phyloP scores from a whole-genome alignment of 2,888 invertebrate genomes.

The Allophyes oxyacanthae region DNA sequence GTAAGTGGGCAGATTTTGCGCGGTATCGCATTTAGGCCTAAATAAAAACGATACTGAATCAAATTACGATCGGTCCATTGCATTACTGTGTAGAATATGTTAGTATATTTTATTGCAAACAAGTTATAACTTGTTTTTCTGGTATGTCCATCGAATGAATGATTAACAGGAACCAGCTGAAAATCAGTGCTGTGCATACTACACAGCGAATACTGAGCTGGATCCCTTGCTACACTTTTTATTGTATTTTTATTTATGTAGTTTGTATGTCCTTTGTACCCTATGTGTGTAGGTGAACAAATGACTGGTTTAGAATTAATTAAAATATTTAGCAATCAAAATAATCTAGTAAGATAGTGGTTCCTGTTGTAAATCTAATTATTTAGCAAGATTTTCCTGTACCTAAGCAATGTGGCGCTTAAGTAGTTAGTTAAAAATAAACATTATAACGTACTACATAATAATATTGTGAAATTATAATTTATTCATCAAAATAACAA shows the following conservation, averaged over 20 bases:
- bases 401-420: slow-evolving; percentile 22
- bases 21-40: slow-evolving; percentile 86
- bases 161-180: too few species aligned
- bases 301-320: too few species aligned
- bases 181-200: too few species aligned
- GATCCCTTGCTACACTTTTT: too few species aligned
- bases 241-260: too few species aligned
- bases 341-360: slow-evolving; percentile 26
- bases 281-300: too few species aligned
- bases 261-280: too few species aligned
- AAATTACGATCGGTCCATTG: slow-evolving; percentile 55
- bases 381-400: slow-evolving; percentile 26
- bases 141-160: slow-evolving; percentile 22
- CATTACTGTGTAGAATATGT: slow-evolving; percentile 17
- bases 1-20: slow-evolving; percentile 88
- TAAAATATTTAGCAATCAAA: slow-evolving; percentile 34
- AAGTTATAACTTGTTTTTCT: slow-evolving; percentile 18
- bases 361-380: slow-evolving; percentile 18
- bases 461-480: slow-evolving; percentile 14
- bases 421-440: slow-evolving; percentile 33
- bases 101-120: slow-evolving; percentile 7
- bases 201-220: too few species aligned
- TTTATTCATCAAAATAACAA: slow-evolving; percentile 49
- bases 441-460: slow-evolving; percentile 4
- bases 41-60: slow-evolving; percentile 78